A percentile compares a stretch with the other conserved stretches of the same genome.
phyloP scores from a whole-genome alignment of 2,113 vertebrate genomes.

The Orcinus orca region DNA sequence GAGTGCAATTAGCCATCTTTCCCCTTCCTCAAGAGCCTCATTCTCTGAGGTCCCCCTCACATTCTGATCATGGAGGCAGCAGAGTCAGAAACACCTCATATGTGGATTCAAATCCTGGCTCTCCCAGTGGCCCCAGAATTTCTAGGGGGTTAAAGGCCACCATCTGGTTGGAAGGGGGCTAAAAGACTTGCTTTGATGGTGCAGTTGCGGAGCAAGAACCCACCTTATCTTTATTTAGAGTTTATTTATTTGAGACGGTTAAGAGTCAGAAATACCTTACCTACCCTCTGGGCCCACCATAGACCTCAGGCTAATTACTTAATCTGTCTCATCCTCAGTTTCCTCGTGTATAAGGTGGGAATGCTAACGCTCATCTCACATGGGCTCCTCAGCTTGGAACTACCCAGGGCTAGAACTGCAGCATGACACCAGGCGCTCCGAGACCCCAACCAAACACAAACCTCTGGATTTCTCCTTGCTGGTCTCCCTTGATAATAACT shows the following conservation, averaged over 20 bases:
- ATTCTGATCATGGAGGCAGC: conserved; percentile 1
- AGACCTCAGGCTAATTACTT: neutral
- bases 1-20: conserved; percentile 12
- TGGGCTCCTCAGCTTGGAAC: neutral
- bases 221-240: neutral
- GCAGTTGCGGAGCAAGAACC: neutral
- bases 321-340: neutral
- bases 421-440: neutral
- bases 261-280: neutral
- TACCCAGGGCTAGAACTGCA: neutral
- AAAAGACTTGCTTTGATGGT: neutral
- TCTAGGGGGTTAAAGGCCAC: neutral
- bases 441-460: neutral
- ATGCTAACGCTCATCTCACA: neutral
- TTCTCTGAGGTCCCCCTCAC: conserved; percentile 30
- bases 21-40: neutral
- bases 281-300: neutral
- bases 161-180: neutral
- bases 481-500: neutral
- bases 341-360: neutral
- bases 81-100: neutral
- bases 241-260: neutral
- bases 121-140: conserved; percentile 4
- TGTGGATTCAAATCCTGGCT: conserved; percentile 3
- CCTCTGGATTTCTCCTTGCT: neutral